These are phyloP conservation scores for Ophioninae sp. DNA, from an alignment of 2,888 invertebrate species.

Conservation along the genomic window DNA sequence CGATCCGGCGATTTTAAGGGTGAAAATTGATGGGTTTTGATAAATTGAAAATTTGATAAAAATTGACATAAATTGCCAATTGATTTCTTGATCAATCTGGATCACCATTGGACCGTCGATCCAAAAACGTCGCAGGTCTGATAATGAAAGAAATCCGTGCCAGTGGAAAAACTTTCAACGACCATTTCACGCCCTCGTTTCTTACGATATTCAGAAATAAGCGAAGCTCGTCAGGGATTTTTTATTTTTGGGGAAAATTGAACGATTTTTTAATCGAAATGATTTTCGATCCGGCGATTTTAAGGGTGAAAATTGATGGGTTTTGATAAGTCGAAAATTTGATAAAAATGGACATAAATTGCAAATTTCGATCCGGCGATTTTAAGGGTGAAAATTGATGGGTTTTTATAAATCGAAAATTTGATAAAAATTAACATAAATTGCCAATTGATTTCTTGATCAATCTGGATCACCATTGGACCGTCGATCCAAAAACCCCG, in stretches of 20 bases:
- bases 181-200: constrained; percentile 29
- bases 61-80: neutral
- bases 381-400: too few relatives aligned
- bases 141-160: constrained; percentile 73
- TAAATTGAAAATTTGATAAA: neutral
- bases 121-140: constrained; percentile 62
- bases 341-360: too few relatives aligned
- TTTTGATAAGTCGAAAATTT: too few relatives aligned
- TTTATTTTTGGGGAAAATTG: neutral
- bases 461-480: constrained; percentile 14
- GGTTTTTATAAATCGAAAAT: too few relatives aligned
- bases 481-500: constrained; percentile 46
- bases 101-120: constrained; percentile 19
- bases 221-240: neutral
- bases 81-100: neutral
- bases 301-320: too few relatives aligned
- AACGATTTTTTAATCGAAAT: neutral
- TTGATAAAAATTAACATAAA: neutral
- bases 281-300: neutral
- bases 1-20: too few relatives aligned
- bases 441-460: neutral
- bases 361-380: too few relatives aligned
- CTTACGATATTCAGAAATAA: neutral
- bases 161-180: constrained; percentile 41
- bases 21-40: too few relatives aligned